phyloP scores from a whole-genome alignment of 2,888 invertebrate genomes.

The Lithophane ornitopus region DNA sequence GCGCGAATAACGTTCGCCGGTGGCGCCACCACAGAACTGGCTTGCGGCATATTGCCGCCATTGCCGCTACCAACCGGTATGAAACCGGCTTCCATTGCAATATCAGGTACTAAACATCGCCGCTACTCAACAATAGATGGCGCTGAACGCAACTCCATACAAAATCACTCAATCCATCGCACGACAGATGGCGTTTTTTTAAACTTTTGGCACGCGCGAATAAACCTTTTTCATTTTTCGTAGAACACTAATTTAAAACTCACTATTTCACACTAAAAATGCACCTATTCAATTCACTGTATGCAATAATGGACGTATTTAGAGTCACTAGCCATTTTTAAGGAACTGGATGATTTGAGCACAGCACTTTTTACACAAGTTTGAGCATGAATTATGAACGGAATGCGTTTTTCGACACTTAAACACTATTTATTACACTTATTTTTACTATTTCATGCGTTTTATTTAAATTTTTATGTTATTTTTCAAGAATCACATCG shows the following conservation, averaged over 20 bases:
- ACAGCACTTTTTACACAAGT: constrained; percentile 62
- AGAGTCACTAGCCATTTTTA: constrained; percentile 79
- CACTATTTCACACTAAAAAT: constrained; percentile 62
- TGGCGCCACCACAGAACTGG: constrained; percentile 82
- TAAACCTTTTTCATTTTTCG: not conserved
- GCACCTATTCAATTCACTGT: constrained; percentile 80
- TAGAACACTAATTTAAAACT: constrained; percentile 51
- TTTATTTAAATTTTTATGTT: constrained; percentile 36
- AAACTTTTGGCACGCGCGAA: constrained; percentile 33
- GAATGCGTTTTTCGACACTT: constrained; percentile 61
- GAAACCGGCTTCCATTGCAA: constrained; percentile 87
- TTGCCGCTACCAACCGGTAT: constrained; percentile 81
- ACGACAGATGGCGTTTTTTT: constrained; percentile 55
- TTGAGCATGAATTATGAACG: constrained; percentile 71
- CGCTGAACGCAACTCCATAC: constrained; percentile 66
- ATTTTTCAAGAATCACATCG: constrained; percentile 63
- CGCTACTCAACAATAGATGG: constrained; percentile 80
- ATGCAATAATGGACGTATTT: constrained; percentile 77
- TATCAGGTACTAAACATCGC: constrained; percentile 75
- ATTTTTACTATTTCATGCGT: constrained; percentile 22
- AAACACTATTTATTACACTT: constrained; percentile 57
- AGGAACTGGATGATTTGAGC: constrained; percentile 78
- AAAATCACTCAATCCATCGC: constrained; percentile 35
- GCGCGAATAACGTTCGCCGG: constrained; percentile 93
- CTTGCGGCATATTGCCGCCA: constrained; percentile 74